phyloP scores from a whole-genome alignment of 1,140 invertebrate species.

The Galleria mellonella region DNA sequence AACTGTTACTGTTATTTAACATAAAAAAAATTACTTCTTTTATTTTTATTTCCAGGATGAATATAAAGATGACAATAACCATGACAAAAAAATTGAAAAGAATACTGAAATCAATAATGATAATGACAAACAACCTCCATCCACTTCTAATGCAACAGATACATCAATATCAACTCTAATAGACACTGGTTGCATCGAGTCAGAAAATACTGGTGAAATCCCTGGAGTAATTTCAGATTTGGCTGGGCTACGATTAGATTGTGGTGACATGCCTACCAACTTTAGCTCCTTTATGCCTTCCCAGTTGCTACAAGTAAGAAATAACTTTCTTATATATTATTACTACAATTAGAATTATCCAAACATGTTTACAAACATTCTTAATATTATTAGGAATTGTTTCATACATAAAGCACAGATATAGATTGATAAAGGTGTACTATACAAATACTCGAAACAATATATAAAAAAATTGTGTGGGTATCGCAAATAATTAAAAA shows the following conservation, averaged over 20 bases:
- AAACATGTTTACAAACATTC: too few species aligned
- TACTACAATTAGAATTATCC: too few species aligned
- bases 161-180: constrained; percentile 26
- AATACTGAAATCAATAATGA: constrained; percentile 12
- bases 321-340: background rate
- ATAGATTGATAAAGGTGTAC: too few species aligned
- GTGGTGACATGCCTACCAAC: constrained; percentile 39
- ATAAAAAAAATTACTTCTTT: too few species aligned
- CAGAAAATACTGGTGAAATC: constrained; percentile 11
- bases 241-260: constrained; percentile 51
- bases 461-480: too few species aligned
- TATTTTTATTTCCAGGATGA: constrained; percentile 52
- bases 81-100: constrained; percentile 20
- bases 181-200: constrained; percentile 24
- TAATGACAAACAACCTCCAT: constrained; percentile 23
- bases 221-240: constrained; percentile 43
- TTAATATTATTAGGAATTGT: too few species aligned
- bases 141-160: constrained; percentile 13
- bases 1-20: too few species aligned
- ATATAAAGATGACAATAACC: constrained; percentile 58
- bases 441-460: too few species aligned
- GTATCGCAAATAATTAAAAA: too few species aligned
- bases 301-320: constrained; percentile 57
- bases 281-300: constrained; percentile 68
- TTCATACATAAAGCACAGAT: too few species aligned